phyloP scores from a whole-genome alignment of 2,888 invertebrate species.

The Zonitis immaculata region DNA sequence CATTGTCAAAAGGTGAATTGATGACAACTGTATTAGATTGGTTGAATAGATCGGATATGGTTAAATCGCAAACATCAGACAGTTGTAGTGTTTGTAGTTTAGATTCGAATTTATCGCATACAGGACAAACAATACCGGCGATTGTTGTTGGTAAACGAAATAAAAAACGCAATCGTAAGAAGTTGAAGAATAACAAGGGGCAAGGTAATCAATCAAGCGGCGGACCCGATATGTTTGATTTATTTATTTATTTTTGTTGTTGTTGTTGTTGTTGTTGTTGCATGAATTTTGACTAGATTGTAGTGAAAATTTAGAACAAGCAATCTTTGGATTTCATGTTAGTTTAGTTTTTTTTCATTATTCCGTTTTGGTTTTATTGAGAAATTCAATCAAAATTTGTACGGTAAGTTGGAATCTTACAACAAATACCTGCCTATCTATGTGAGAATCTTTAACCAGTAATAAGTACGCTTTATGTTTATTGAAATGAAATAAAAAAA shows the following conservation, averaged over 20 bases:
- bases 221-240: constrained; percentile 48
- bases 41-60: constrained; percentile 38
- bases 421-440: constrained; percentile 34
- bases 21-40: constrained; percentile 45
- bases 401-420: constrained; percentile 25
- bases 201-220: constrained; percentile 25
- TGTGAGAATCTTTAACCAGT: constrained; percentile 22
- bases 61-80: constrained; percentile 9
- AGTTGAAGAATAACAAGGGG: constrained; percentile 10
- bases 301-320: constrained; percentile 29
- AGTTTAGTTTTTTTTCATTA: constrained; percentile 18
- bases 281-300: constrained; percentile 24
- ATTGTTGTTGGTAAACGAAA: constrained; percentile 8
- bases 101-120: constrained; percentile 13
- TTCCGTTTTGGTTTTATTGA: constrained; percentile 23
- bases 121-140: constrained; percentile 6
- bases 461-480: constrained; percentile 2
- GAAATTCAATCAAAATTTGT: constrained; percentile 14
- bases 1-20: constrained; percentile 39
- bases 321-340: constrained; percentile 38
- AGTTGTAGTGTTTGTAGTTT: constrained; percentile 10
- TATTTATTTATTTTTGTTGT: too few species aligned
- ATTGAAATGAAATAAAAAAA: constrained; percentile 3
- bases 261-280: constrained; percentile 24
- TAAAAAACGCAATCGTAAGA: constrained; percentile 11